A percentile compares a stretch with the other conserved stretches of the same genome.
Conservation (phyloP, 2,113 vertebrate species). For the Epinephelus moara region DNA sequence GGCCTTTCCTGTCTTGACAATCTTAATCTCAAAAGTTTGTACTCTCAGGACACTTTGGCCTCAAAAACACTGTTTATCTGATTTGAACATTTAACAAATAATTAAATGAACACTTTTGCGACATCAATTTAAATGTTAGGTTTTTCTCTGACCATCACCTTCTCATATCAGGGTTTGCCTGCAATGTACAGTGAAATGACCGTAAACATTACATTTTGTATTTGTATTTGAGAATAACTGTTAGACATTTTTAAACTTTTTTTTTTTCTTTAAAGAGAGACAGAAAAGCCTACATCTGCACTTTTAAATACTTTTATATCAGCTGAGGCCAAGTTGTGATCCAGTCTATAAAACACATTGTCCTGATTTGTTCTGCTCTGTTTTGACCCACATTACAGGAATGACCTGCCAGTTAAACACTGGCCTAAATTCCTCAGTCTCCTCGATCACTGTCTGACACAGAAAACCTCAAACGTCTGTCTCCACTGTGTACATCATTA, state of each 20-base stretch:
- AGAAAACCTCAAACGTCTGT: background rate
- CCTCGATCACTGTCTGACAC: background rate
- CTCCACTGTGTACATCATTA: background rate
- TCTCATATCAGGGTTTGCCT: background rate
- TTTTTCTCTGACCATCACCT: background rate
- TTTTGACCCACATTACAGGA: conserved; percentile 19
- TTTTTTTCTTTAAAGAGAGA: background rate
- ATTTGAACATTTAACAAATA: too few species aligned
- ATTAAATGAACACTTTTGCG: too few species aligned
- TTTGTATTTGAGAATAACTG: background rate
- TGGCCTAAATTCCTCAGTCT: background rate
- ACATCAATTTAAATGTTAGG: too few species aligned
- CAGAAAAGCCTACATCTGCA: background rate
- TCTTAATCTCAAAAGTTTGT: too few species aligned
- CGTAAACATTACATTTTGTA: background rate
- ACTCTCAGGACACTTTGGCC: too few species aligned
- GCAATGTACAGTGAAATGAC: background rate
- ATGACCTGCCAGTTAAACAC: background rate
- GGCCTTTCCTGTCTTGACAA: too few species aligned
- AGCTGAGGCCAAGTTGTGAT: background rate
- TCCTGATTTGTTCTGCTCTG: conserved; percentile 3
- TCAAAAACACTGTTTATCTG: too few species aligned
- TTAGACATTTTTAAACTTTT: background rate
- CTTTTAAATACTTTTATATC: background rate
- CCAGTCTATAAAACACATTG: conserved; percentile 34